Base-by-base conservation (phyloP, 2,888 invertebrate species). In the Lycaena phlaeas region DNA sequence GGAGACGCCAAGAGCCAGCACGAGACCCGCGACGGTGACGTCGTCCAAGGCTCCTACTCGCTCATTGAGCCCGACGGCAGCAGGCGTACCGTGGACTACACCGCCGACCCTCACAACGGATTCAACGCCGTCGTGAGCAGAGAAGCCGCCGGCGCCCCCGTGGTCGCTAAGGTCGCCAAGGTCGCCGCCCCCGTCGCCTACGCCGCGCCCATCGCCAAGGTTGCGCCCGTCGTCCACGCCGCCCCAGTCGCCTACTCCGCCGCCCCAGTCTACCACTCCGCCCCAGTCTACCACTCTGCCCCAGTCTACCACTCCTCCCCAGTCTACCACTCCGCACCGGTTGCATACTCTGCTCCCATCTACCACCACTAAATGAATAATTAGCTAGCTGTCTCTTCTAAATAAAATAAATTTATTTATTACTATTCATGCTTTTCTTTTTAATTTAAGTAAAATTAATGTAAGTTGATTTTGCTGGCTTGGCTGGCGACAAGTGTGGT, bases 11-110 rank as follows among this genome's bases (percentile, higher is more conserved):
- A 81, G 65, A 61, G 58, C 50, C 81, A 81, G 51, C 79, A 81
- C 54, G 81, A 81, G 54, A 68, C 53, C 51, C 79, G 81, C 52
- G 72, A 79, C 44, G 81, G 81, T 22, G 81, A 81, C 34, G 72
- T 76, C 36, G 81, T 81, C 61, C 26, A 48, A 58, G 43, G 87
- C 44, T 84, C 84, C 40, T 87, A 87, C 73, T 84, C 85, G 50
- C 72, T 87, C 3, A 73, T 76, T 26, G 87, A 87, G 54, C 73
- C 87, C 36, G 87, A 87, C 46, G 87, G 87, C 55, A 84, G 79
- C 59, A 79, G 74, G 59, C 82, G 87, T 50, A 85, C 41, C 62
- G 78, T 68, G 49, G 82, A 85, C 42, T 86, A 84, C 63, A 69
- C 75, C 30, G 79, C 82, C 42, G 84, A 85, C 48, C 66, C 76